Evolutionary conservation across 2,113 vertebrate genomes (phyloP).

Genomic region (Neoarius graeffei): DNA sequence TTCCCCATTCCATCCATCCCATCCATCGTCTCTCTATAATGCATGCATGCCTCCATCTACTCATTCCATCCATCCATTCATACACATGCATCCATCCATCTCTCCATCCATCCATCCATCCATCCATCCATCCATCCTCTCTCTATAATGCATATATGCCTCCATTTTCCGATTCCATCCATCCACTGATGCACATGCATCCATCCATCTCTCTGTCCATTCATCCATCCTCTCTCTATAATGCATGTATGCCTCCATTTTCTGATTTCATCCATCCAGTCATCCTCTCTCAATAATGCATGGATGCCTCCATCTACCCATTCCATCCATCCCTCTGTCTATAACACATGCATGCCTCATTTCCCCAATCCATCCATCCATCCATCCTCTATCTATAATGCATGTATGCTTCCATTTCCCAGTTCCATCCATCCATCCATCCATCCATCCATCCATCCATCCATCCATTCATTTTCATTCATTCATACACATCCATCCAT

Average conservation of each 20-base stretch:
- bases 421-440: background rate
- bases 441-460: background rate
- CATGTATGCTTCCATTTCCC: background rate
- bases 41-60: background rate
- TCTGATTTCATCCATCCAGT: background rate
- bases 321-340: background rate
- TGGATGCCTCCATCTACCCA: background rate
- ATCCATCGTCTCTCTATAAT: background rate
- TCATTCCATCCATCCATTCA: background rate
- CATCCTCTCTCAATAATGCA: background rate
- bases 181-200: background rate
- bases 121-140: background rate
- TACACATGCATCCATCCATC: background rate
- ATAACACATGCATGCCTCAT: background rate
- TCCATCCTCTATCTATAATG: background rate
- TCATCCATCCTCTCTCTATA: background rate
- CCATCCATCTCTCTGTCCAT: background rate
- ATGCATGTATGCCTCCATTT: background rate
- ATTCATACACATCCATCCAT: background rate
- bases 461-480: background rate
- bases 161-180: background rate
- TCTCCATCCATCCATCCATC: too few relatives aligned
- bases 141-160: background rate
- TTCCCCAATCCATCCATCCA: background rate
- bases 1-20: background rate